A percentile compares a stretch with the other conserved stretches of the same genome.
phyloP scores from a whole-genome alignment of 2,113 vertebrate species.

The Scomber japonicus region DNA sequence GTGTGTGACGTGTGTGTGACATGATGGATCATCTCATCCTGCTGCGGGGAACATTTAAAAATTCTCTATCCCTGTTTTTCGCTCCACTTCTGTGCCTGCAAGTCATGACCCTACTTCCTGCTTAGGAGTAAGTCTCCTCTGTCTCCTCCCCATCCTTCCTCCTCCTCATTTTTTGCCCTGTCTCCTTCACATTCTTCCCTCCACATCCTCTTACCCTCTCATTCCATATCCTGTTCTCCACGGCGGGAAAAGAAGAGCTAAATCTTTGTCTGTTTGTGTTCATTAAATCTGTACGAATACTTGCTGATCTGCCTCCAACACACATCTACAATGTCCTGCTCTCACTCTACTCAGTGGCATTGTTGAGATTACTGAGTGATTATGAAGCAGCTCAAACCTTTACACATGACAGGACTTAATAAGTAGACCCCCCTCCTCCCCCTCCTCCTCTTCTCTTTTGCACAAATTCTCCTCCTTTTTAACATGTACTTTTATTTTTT shows the following conservation, averaged over 20 bases:
- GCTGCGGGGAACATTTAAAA: not conserved
- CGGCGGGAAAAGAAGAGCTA: not conserved
- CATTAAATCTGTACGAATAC: not conserved
- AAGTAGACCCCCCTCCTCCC: conserved; percentile 6
- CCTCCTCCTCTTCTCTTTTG: not conserved
- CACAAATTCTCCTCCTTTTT: not conserved
- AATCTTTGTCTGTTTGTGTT: conserved; percentile 7
- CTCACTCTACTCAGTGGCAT: conserved; percentile 43
- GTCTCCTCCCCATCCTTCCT: conserved; percentile 68
- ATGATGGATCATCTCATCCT: conserved; percentile 10
- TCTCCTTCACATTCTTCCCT: conserved; percentile 46
- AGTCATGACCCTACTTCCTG: conserved; percentile 36
- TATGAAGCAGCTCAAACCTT: conserved; percentile 64
- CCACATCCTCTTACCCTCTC: conserved; percentile 55
- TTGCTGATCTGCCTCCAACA: not conserved
- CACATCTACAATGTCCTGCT: not conserved
- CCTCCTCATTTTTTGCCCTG: conserved; percentile 36
- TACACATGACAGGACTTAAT: conserved; percentile 71
- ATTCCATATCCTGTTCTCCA: conserved; percentile 43
- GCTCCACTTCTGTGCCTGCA: not conserved
- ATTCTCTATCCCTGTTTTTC: conserved; percentile 1
- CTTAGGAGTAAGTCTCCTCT: conserved; percentile 1
- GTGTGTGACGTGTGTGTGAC: conserved; percentile 4
- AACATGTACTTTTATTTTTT: too few species aligned
- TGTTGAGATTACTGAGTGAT: conserved; percentile 63